Conservation (phyloP, 2,888 invertebrate species). For the Ectemnius continuus region DNA sequence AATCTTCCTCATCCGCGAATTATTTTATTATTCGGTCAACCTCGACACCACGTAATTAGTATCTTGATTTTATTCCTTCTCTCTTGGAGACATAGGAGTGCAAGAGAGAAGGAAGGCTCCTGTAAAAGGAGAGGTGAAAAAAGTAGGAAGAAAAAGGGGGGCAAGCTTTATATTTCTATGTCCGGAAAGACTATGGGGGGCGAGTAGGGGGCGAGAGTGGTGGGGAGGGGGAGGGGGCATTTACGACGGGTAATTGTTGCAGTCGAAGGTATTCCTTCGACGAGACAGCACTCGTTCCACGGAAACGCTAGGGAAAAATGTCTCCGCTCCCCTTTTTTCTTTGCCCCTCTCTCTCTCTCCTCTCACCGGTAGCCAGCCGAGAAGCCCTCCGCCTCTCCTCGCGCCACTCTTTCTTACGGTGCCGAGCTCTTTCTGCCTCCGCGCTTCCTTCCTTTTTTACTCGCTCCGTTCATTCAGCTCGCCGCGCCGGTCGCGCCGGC, state of each 20-base stretch:
- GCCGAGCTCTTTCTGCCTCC: not conserved
- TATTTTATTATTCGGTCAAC: too few relatives aligned
- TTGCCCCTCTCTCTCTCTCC: not conserved
- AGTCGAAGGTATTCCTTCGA: slow-evolving; percentile 60
- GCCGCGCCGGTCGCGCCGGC: too few relatives aligned
- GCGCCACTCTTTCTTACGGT: not conserved
- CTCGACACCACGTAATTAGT: too few relatives aligned
- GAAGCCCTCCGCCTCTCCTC: too few relatives aligned
- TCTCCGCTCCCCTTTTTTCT: slow-evolving; percentile 43
- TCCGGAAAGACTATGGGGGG: too few relatives aligned
- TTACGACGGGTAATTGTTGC: slow-evolving; percentile 75
- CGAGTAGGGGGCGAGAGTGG: too few relatives aligned
- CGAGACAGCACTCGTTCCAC: slow-evolving; percentile 56
- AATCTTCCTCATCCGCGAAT: too few relatives aligned
- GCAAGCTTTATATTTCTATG: slow-evolving; percentile 73
- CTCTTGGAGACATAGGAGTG: too few relatives aligned
- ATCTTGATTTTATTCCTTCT: too few relatives aligned
- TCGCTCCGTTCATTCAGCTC: not conserved
- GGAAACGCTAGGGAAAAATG: slow-evolving; percentile 69
- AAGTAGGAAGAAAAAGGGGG: slow-evolving; percentile 37
- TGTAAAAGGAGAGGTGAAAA: not conserved
- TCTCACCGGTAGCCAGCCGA: slow-evolving; percentile 5
- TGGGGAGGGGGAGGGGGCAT: slow-evolving; percentile 45
- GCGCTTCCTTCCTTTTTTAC: slow-evolving; percentile 3
- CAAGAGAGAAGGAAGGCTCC: not conserved